Percentiles rank a stretch among this genome's conserved stretches.
Evolutionary conservation across 2,113 vertebrate genomes (phyloP).

Genomic region (Romanogobio albipinnatus): DNA sequence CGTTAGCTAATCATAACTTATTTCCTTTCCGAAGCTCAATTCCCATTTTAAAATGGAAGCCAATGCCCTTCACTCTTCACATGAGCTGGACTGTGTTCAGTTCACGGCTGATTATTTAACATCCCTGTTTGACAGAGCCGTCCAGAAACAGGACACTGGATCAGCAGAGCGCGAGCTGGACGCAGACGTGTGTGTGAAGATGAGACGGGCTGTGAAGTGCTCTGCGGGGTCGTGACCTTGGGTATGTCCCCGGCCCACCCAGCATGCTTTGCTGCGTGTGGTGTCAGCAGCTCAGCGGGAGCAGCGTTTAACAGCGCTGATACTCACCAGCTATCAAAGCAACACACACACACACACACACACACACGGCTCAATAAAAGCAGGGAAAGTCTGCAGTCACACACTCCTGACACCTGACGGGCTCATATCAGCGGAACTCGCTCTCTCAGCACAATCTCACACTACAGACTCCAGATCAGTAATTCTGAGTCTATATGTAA

Average conservation of each 20-base stretch:
- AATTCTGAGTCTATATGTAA: too few relatives aligned
- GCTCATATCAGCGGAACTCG: neutral
- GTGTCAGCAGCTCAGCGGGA: conserved; percentile 73
- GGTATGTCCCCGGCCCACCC: conserved; percentile 78
- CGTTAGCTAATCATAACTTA: too few relatives aligned
- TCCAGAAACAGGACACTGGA: conserved; percentile 73
- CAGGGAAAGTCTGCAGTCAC: neutral
- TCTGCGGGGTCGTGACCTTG: conserved; percentile 71
- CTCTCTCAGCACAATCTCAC: neutral
- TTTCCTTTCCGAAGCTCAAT: too few relatives aligned
- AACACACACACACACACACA: conserved; percentile 62
- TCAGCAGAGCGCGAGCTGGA: neutral
- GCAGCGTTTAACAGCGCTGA: conserved; percentile 78
- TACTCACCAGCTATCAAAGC: conserved; percentile 86
- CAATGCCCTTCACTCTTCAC: too few relatives aligned
- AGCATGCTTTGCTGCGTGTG: conserved; percentile 67
- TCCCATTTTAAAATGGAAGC: too few relatives aligned
- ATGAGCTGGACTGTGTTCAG: conserved; percentile 10
- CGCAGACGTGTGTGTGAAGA: conserved; percentile 34
- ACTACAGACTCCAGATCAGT: too few relatives aligned
- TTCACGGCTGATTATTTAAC: conserved; percentile 75
- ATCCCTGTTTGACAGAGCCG: conserved; percentile 74
- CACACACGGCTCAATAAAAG: neutral
- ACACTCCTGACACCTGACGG: neutral
- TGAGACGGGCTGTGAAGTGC: conserved; percentile 68